A percentile compares a stretch with the other conserved stretches of the same genome.
Conservation (phyloP, 2,888 invertebrate species). For the Fragum whitleyi region DNA sequence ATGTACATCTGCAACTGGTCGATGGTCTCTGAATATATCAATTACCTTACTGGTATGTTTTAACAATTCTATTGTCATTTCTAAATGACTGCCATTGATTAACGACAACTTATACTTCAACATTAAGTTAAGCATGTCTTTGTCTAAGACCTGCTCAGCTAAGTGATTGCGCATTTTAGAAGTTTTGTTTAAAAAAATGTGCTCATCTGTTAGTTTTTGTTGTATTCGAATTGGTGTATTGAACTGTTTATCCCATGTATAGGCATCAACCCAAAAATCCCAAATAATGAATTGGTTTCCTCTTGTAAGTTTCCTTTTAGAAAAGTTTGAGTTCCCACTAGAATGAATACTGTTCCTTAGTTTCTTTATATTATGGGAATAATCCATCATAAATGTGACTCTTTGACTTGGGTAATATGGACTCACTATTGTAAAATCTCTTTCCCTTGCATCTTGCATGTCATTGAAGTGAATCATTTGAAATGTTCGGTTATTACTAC, state of each 20-base stretch:
- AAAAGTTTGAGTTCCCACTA: slow-evolving; percentile 25
- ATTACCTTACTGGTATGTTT: slow-evolving; percentile 39
- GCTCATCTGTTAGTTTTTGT: slow-evolving; percentile 50
- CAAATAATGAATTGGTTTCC: slow-evolving; percentile 32
- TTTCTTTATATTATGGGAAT: slow-evolving; percentile 48
- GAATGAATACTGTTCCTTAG: slow-evolving; percentile 42
- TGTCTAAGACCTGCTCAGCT: slow-evolving; percentile 40
- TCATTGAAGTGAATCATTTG: slow-evolving; percentile 43
- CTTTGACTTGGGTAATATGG: slow-evolving; percentile 17
- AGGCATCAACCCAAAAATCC: slow-evolving; percentile 43
- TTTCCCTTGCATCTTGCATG: slow-evolving; percentile 18
- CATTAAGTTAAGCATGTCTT: slow-evolving; percentile 39
- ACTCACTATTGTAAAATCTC: slow-evolving; percentile 12
- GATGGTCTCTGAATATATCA: slow-evolving; percentile 41
- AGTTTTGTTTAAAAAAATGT: slow-evolving; percentile 35
- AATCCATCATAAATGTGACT: slow-evolving; percentile 42
- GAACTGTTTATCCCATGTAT: slow-evolving; percentile 34
- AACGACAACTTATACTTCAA: slow-evolving; percentile 32
- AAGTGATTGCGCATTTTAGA: slow-evolving; percentile 45
- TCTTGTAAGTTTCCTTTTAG: slow-evolving; percentile 29
- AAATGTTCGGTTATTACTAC: slow-evolving; percentile 35
- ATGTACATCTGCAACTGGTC: slow-evolving; percentile 34
- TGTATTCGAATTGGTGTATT: slow-evolving; percentile 39
- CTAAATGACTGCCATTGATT: slow-evolving; percentile 34
- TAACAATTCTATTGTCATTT: slow-evolving; percentile 35